Base-by-base conservation (phyloP, 2,113 vertebrate species). In the Pteropus alecto region DNA sequence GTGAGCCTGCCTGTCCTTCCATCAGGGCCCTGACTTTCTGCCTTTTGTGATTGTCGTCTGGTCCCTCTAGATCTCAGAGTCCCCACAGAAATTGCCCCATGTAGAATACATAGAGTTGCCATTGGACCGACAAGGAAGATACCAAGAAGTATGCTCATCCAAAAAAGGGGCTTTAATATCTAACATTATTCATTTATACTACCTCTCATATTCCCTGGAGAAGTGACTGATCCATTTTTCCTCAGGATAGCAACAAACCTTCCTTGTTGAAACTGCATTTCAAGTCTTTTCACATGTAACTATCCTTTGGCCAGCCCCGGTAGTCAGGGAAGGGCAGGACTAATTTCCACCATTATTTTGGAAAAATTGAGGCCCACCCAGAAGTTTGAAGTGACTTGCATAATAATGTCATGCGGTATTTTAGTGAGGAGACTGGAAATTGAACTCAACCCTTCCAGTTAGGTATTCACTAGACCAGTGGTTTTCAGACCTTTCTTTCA, bases 1-100 rank as follows among this genome's bases (percentile, higher is more conserved):
- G 99, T 99, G 97, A 98, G 99, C 94, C 38, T 90, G 26, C 90
- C 74, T 13, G 14, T 24, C 82, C 30, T 58, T 16, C 46, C 30
- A 0, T 3, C 65, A n/a, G 70, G 51, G 48, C 74, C 74, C 61
- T n/a, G 6, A 82, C 76, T 91, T 5, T 15, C 76, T n/a, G 6
- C 87, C 76, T 91, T 5, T 16, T 70, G 3, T 33, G n/a, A 30
- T 4, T 21, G 38, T 35, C 54, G 0, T 38, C 82, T 48, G 74
- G 24, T 43, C 26, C 43, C 61, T 82, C 68, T 28, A 73, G 38
- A 35, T 60, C 94, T 68, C 82, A 96, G 58, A 21, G 22, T 33
- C 58, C 85, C 73, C 46, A 33, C 35, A 56, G 84, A 43, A 79
- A 35, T 22, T 5, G 3, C 63, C 48, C 82, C 46, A 2, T 2